A percentile compares a stretch with the other conserved stretches of the same genome.
These are phyloP conservation scores for Monoplex corrugatus DNA, from an alignment of 2,888 invertebrate genomes.

Conservation along the genomic window DNA sequence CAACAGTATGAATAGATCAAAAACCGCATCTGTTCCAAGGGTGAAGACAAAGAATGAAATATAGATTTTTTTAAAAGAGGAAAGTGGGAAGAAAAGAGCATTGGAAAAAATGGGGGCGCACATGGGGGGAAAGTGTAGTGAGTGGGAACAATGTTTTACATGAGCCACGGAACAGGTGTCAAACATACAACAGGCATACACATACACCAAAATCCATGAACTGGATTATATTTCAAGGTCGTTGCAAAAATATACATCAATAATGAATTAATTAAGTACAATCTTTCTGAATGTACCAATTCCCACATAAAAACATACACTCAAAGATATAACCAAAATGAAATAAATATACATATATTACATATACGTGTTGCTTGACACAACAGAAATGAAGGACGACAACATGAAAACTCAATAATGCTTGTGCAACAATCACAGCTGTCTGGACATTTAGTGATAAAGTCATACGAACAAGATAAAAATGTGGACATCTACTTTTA, in stretches of 20 bases:
- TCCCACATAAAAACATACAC: constrained; percentile 46
- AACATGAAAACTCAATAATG: too few species aligned
- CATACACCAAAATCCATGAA: constrained; percentile 39
- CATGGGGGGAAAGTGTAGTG: constrained; percentile 38
- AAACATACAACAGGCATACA: constrained; percentile 42
- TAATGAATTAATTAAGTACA: constrained; percentile 53
- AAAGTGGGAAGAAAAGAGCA: constrained; percentile 25
- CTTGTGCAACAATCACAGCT: too few species aligned
- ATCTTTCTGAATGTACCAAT: constrained; percentile 45
- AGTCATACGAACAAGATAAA: too few species aligned
- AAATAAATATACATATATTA: neutral
- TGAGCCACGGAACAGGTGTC: constrained; percentile 44
- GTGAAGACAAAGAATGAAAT: constrained; percentile 38
- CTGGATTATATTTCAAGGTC: constrained; percentile 53
- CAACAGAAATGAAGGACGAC: neutral
- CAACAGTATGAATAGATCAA: constrained; percentile 55
- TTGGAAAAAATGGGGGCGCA: constrained; percentile 27
- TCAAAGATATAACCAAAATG: constrained; percentile 20
- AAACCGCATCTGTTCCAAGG: constrained; percentile 42
- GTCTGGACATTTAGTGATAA: too few species aligned
- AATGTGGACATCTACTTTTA: too few species aligned
- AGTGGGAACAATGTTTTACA: constrained; percentile 50
- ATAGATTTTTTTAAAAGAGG: constrained; percentile 47
- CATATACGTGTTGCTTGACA: too few species aligned
- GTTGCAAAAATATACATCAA: constrained; percentile 58